Evolutionary conservation across 2,113 vertebrate genomes (phyloP).

Genomic region (Microcebus murinus): DNA sequence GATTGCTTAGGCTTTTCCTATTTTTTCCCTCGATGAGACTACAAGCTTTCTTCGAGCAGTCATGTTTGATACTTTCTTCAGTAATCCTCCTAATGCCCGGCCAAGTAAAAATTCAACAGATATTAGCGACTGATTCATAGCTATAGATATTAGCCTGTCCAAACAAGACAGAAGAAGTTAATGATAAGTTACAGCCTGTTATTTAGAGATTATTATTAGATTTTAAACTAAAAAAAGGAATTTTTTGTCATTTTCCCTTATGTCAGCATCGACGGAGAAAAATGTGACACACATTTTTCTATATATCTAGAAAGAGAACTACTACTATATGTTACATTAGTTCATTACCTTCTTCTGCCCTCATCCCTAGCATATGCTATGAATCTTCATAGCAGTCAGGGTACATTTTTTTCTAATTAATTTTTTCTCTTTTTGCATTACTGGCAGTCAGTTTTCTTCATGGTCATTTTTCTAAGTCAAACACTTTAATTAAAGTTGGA

Average conservation of each 20-base stretch:
- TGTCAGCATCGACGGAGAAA: slow-evolving; percentile 26
- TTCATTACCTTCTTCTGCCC: slow-evolving; percentile 48
- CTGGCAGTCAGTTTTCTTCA: slow-evolving; percentile 62
- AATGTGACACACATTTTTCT: slow-evolving; percentile 33
- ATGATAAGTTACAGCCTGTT: background rate
- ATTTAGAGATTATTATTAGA: background rate
- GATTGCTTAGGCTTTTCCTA: background rate
- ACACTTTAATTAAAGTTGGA: slow-evolving; percentile 81
- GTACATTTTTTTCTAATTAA: slow-evolving; percentile 61
- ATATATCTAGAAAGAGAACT: slow-evolving; percentile 17
- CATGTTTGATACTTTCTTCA: background rate
- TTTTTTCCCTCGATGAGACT: background rate
- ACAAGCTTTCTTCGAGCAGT: background rate
- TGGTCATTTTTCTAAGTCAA: slow-evolving; percentile 70
- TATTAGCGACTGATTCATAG: background rate
- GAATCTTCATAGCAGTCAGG: slow-evolving; percentile 65
- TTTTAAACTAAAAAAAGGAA: slow-evolving; percentile 17
- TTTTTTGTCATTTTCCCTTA: slow-evolving; percentile 42
- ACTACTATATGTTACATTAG: background rate
- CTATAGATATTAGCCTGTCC: slow-evolving; percentile 7
- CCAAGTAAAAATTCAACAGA: background rate
- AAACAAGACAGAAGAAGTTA: background rate
- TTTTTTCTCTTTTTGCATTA: slow-evolving; percentile 71
- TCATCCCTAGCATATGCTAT: slow-evolving; percentile 44
- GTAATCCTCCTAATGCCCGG: background rate